Evolutionary conservation across 2,888 invertebrate genomes (phyloP).

Genomic region (Heliconius ismenius): DNA sequence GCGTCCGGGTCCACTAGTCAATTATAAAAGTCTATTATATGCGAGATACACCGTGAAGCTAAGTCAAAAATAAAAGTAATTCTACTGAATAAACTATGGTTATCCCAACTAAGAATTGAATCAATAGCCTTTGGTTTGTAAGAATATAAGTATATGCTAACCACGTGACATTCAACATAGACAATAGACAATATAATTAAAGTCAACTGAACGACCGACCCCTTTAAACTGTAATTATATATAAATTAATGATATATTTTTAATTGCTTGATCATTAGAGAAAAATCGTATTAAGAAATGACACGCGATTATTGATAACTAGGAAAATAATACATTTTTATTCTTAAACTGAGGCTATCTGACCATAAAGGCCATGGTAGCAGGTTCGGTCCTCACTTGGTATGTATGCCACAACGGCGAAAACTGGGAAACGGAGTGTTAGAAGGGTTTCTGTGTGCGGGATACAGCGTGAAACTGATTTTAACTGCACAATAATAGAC

Average conservation of each 20-base stretch:
- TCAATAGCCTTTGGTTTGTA: not conserved
- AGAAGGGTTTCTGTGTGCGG: too few relatives aligned
- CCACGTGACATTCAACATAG: not conserved
- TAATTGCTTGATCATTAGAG: not conserved
- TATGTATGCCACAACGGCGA: too few relatives aligned
- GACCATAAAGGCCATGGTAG: too few relatives aligned
- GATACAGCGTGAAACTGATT: too few relatives aligned
- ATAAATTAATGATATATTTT: not conserved
- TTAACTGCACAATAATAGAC: too few relatives aligned
- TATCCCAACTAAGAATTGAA: not conserved
- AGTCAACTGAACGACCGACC: not conserved
- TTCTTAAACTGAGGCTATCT: too few relatives aligned
- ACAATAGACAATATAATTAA: not conserved
- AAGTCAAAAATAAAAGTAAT: not conserved
- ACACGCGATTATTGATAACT: not conserved
- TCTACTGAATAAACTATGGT: not conserved
- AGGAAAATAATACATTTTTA: not conserved
- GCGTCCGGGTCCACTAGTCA: too few relatives aligned
- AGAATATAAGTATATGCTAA: not conserved
- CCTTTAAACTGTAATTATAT: not conserved
- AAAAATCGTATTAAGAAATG: not conserved
- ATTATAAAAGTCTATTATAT: too few relatives aligned
- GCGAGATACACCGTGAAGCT: too few relatives aligned
- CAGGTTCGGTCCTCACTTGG: too few relatives aligned
- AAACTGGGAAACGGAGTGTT: too few relatives aligned